A percentile compares a stretch with the other conserved stretches of the same genome.
These are phyloP conservation scores for Prolemur simus DNA, from an alignment of 2,113 vertebrate genomes.

Conservation along the genomic window DNA sequence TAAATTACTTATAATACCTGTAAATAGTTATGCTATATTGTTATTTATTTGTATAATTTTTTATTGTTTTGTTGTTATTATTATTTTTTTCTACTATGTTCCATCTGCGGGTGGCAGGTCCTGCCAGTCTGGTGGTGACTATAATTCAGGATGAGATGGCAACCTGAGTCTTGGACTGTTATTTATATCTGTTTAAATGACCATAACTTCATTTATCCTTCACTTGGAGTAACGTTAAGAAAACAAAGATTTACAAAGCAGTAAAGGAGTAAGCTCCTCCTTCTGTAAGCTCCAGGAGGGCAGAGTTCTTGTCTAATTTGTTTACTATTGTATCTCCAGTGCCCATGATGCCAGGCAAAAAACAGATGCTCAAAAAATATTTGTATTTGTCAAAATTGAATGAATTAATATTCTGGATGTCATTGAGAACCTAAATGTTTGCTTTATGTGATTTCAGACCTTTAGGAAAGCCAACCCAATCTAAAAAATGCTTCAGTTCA, in stretches of 20 bases:
- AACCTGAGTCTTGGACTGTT: neutral
- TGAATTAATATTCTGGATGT: neutral
- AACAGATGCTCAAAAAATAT: neutral
- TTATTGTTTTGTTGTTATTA: no score
- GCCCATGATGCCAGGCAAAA: neutral
- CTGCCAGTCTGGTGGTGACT: no score
- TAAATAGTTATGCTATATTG: no score
- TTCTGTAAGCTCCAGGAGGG: neutral
- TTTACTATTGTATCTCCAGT: neutral
- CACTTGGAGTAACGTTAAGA: neutral
- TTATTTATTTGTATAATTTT: no score
- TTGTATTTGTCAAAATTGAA: neutral
- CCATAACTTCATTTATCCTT: neutral
- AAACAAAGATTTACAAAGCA: neutral
- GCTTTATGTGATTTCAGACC: neutral
- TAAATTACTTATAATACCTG: no score
- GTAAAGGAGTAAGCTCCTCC: neutral
- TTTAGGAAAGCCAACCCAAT: neutral
- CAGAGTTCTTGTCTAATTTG: neutral
- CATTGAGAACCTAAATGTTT: neutral
- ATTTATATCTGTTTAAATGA: neutral
- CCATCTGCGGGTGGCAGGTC: no score
- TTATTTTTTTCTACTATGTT: no score
- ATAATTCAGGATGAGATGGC: neutral
- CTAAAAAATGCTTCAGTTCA: neutral